A percentile compares a stretch with the other conserved stretches of the same genome.
These are phyloP conservation scores for Falco novaeseelandiae DNA, from an alignment of 2,797 vertebrate genomes.

Conservation along the genomic window DNA sequence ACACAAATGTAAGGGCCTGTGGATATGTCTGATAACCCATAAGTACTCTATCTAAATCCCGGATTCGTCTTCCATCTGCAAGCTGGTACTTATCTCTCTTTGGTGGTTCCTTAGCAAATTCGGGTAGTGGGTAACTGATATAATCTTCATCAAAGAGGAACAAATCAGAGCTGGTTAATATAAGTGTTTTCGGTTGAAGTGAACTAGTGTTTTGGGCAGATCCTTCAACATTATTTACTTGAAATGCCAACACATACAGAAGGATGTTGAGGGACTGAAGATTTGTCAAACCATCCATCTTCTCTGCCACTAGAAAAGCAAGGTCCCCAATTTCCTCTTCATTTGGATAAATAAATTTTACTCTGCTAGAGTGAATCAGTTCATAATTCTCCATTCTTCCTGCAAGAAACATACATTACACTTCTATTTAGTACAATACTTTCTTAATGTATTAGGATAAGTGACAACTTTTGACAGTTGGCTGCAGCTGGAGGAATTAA, in stretches of 20 bases:
- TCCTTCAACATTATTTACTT: conserved; percentile 72
- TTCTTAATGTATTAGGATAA: not conserved
- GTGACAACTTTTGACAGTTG: not conserved
- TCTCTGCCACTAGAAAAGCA: conserved; percentile 92
- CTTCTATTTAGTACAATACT: not conserved
- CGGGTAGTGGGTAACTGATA: conserved; percentile 93
- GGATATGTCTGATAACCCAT: conserved; percentile 96
- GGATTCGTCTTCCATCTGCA: conserved; percentile 89
- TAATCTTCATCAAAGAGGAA: conserved; percentile 96
- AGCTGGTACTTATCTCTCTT: conserved; percentile 91
- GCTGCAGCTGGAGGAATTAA: not conserved
- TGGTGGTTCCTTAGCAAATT: conserved; percentile 96
- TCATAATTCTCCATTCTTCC: conserved; percentile 98
- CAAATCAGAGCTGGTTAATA: conserved; percentile 90
- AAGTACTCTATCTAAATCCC: conserved; percentile 93
- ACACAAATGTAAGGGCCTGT: conserved; percentile 92
- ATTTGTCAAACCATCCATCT: conserved; percentile 76
- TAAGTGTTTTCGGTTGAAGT: conserved; percentile 89
- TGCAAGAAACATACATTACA: conserved; percentile 63
- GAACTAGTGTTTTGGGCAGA: conserved; percentile 53
- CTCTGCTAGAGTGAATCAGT: conserved; percentile 95
- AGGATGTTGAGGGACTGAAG: conserved; percentile 88
- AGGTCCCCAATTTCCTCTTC: conserved; percentile 98
- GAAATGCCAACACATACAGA: conserved; percentile 92
- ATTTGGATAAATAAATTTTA: conserved; percentile 96